These are phyloP conservation scores for Drosophila anomalata DNA, from an alignment of 2,888 invertebrate genomes.

Conservation along the genomic window DNA sequence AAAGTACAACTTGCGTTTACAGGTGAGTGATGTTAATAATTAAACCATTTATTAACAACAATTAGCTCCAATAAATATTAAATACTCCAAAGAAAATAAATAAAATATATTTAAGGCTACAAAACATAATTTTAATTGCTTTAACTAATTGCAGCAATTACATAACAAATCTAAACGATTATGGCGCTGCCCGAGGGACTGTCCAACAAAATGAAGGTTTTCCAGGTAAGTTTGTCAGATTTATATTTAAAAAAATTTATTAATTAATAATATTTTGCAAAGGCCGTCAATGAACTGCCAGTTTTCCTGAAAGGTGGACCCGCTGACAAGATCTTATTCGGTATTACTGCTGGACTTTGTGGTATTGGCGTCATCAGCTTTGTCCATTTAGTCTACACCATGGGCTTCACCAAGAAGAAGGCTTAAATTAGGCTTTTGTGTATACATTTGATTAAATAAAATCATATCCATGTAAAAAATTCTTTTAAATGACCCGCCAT, in stretches of 20 bases:
- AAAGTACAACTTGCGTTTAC: constrained; percentile 31
- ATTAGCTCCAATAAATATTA: background rate
- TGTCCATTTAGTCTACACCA: constrained; percentile 75
- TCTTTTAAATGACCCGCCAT: background rate
- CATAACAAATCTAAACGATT: constrained; percentile 59
- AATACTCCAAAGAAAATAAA: background rate
- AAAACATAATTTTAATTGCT: background rate
- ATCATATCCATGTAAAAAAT: background rate
- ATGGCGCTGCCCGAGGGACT: constrained; percentile 83
- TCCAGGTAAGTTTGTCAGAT: constrained; percentile 72
- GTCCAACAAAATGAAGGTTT: constrained; percentile 80
- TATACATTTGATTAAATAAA: constrained; percentile 25
- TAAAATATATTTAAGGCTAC: no score
- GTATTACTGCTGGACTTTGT: constrained; percentile 81
- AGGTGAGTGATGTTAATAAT: constrained; percentile 25
- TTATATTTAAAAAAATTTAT: no score
- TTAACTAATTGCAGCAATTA: constrained; percentile 55
- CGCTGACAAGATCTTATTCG: constrained; percentile 81
- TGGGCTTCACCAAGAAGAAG: constrained; percentile 83
- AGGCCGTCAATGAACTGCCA: constrained; percentile 82
- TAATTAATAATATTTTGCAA: constrained; percentile 16
- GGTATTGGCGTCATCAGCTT: constrained; percentile 81
- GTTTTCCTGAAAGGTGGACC: constrained; percentile 84
- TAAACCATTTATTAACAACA: background rate
- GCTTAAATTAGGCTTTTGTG: constrained; percentile 48